phyloP scores from a whole-genome alignment of 2,797 vertebrate genomes.

The Denticeps clupeoides region DNA sequence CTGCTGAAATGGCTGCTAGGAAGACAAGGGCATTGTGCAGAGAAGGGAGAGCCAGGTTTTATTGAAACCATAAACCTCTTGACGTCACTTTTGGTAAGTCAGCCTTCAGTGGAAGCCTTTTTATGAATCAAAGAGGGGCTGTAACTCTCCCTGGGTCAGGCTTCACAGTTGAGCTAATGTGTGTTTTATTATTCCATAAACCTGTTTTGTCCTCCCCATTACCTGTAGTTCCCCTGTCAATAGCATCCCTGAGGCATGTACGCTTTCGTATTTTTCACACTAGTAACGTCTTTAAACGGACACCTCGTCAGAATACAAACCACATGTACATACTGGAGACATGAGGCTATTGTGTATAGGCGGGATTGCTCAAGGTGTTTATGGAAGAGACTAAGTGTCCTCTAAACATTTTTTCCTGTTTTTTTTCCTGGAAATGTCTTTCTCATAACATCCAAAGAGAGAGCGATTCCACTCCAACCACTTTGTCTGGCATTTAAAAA shows the following conservation, averaged over 20 bases:
- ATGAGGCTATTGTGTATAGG: neutral
- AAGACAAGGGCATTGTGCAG: constrained; percentile 1
- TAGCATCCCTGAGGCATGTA: neutral
- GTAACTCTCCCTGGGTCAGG: constrained; percentile 23
- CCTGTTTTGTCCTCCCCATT: constrained; percentile 10
- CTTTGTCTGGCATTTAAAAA: too few species aligned
- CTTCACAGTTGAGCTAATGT: constrained; percentile 20
- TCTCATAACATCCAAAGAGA: neutral
- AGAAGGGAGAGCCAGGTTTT: constrained; percentile 8
- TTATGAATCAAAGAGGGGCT: constrained; percentile 21
- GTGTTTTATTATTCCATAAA: constrained; percentile 29
- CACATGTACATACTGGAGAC: neutral
- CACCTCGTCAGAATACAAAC: neutral
- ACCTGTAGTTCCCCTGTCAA: constrained; percentile 5
- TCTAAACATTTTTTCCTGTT: neutral
- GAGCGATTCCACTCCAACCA: too few species aligned
- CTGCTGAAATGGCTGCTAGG: neutral
- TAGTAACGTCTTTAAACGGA: constrained; percentile 3
- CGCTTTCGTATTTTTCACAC: constrained; percentile 2
- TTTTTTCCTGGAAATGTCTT: too few species aligned
- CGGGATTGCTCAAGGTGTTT: neutral
- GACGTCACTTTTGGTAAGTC: constrained; percentile 23
- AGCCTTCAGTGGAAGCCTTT: constrained; percentile 19
- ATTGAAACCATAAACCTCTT: constrained; percentile 25
- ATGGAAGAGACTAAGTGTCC: constrained; percentile 1